Conservation (phyloP, 92 coral and sea anemone species). For the Epizoanthus rinbou region DNA sequence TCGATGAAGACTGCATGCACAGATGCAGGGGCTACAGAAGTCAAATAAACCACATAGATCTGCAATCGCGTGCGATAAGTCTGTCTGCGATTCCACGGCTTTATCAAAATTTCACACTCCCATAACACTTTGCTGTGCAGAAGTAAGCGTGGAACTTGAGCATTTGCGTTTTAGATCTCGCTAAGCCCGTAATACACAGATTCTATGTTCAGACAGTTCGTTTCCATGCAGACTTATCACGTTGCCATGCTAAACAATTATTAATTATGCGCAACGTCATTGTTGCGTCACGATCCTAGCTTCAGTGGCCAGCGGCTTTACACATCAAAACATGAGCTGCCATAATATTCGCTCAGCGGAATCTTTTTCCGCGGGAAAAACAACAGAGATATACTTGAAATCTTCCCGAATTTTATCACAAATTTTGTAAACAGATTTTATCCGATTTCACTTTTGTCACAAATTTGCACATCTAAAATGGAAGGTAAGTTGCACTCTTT, state of each 20-base stretch:
- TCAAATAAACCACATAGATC: neutral
- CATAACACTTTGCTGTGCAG: neutral
- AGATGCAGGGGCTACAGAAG: neutral
- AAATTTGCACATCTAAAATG: neutral
- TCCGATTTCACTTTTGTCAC: neutral
- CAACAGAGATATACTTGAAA: neutral
- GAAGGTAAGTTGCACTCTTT: slow-evolving; percentile 7
- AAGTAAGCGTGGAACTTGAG: neutral
- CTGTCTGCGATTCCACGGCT: neutral
- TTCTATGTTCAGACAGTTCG: slow-evolving; percentile 1
- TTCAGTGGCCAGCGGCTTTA: slow-evolving; percentile 4
- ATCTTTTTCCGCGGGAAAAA: slow-evolving; percentile 36
- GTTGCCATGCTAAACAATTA: slow-evolving; percentile 20
- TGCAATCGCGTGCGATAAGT: neutral
- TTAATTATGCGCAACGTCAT: slow-evolving; percentile 2
- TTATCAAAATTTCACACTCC: neutral
- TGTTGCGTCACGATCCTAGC: neutral
- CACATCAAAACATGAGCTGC: neutral
- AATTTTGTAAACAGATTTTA: neutral
- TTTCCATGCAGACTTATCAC: neutral
- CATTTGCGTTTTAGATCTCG: neutral
- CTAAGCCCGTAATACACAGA: slow-evolving; percentile 7
- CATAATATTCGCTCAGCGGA: slow-evolving; percentile 1
- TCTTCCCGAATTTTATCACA: neutral
- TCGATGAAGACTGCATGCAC: neutral